Percentiles rank a stretch among this genome's conserved stretches.
These are phyloP conservation scores for Periophthalmodon schlosseri DNA, from an alignment of 2,113 vertebrate species.

Conservation along the genomic window DNA sequence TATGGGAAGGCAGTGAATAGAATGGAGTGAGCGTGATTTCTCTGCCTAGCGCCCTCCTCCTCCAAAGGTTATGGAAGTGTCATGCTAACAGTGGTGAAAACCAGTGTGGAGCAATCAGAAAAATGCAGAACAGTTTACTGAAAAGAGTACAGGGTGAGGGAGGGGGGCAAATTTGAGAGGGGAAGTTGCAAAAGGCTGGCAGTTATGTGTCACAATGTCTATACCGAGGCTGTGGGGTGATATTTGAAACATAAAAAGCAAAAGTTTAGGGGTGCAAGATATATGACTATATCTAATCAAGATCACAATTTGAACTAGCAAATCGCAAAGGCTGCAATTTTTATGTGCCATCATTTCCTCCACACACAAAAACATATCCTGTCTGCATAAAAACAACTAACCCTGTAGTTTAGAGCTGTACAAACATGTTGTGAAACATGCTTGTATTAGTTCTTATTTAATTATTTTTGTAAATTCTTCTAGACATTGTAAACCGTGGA, in stretches of 20 bases:
- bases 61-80: constrained; percentile 59
- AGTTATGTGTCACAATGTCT: constrained; percentile 9
- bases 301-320: too few relatives aligned
- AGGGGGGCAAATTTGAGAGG: neutral
- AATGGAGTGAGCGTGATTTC: constrained; percentile 20
- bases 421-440: too few relatives aligned
- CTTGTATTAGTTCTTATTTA: too few relatives aligned
- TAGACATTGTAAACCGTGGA: too few relatives aligned
- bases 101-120: constrained; percentile 35
- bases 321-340: too few relatives aligned
- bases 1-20: constrained; percentile 46
- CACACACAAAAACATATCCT: too few relatives aligned
- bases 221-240: neutral
- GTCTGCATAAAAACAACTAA: too few relatives aligned
- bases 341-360: too few relatives aligned
- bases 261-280: neutral
- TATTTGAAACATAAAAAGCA: neutral
- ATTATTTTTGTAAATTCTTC: too few relatives aligned
- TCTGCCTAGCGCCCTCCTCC: constrained; percentile 29
- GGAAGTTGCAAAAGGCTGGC: constrained; percentile 23
- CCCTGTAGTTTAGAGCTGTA: too few relatives aligned
- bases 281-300: too few relatives aligned
- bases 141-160: neutral
- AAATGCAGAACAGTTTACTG: constrained; percentile 23
- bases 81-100: constrained; percentile 56